A percentile compares a stretch with the other conserved stretches of the same genome.
Conservation (phyloP, 2,113 vertebrate genomes). For the Rhynchomys soricoides region DNA sequence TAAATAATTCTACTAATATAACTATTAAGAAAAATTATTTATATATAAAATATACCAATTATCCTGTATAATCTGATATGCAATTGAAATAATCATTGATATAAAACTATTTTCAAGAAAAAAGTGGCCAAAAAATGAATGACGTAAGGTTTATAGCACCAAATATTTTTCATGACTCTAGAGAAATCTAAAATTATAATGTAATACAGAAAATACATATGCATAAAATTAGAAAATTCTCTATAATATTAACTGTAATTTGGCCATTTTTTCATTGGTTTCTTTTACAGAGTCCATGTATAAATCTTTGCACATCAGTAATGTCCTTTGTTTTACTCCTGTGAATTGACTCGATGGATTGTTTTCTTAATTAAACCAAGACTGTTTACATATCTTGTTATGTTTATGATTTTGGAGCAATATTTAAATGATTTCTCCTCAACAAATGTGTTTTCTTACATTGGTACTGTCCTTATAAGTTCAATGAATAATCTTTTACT, state of each 20-base stretch:
- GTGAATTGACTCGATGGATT: background rate
- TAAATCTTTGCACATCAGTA: rapidly evolving
- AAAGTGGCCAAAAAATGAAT: background rate
- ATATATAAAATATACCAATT: background rate
- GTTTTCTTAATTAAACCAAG: background rate
- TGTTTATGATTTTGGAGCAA: background rate
- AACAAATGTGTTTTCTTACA: background rate
- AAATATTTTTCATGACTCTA: background rate
- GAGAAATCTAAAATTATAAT: background rate
- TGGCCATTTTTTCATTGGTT: background rate
- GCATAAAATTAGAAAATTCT: background rate
- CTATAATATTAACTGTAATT: background rate
- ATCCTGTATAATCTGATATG: background rate
- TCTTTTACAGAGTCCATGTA: background rate
- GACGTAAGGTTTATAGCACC: background rate
- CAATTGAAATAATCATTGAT: background rate
- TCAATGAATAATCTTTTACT: background rate
- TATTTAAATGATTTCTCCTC: background rate
- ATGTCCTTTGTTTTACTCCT: background rate
- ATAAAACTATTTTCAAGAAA: background rate
- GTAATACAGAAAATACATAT: background rate
- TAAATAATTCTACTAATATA: background rate
- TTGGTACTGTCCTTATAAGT: background rate
- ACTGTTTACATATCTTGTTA: background rate
- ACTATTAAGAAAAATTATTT: background rate